These are phyloP conservation scores for Nomada flava DNA, from an alignment of 2,888 invertebrate species.

Conservation along the genomic window DNA sequence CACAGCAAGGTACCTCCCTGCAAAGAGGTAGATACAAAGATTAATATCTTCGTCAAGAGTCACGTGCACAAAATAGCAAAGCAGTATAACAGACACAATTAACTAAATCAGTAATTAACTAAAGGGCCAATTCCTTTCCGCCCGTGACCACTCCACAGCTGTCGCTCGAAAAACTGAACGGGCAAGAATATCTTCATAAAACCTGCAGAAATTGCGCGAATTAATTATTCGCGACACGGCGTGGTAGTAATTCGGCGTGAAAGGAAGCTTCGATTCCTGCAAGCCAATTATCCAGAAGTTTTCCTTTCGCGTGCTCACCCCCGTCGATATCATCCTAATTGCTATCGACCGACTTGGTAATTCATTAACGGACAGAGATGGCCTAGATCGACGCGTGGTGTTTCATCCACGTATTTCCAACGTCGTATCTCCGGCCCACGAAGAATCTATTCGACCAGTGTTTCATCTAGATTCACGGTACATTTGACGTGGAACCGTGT, in stretches of 20 bases:
- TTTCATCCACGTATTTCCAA: conserved; percentile 15
- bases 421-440: background rate
- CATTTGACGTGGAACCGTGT: conserved; percentile 29
- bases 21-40: too few species aligned
- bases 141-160: too few species aligned
- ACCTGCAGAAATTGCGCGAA: background rate
- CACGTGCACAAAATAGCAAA: too few species aligned
- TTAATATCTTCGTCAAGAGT: too few species aligned
- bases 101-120: too few species aligned
- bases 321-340: conserved; percentile 55
- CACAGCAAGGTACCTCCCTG: too few species aligned
- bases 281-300: conserved; percentile 19
- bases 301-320: conserved; percentile 12
- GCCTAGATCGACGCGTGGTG: conserved; percentile 40
- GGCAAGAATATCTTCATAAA: too few species aligned
- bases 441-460: conserved; percentile 12
- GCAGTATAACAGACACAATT: too few species aligned
- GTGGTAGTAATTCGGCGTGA: conserved; percentile 11
- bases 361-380: conserved; percentile 57
- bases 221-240: background rate
- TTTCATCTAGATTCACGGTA: conserved; percentile 23
- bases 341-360: conserved; percentile 53
- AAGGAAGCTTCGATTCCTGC: conserved; percentile 1
- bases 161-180: background rate
- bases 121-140: too few species aligned